phyloP scores from a whole-genome alignment of 2,888 invertebrate species.

The Platycheirus albimanus region DNA sequence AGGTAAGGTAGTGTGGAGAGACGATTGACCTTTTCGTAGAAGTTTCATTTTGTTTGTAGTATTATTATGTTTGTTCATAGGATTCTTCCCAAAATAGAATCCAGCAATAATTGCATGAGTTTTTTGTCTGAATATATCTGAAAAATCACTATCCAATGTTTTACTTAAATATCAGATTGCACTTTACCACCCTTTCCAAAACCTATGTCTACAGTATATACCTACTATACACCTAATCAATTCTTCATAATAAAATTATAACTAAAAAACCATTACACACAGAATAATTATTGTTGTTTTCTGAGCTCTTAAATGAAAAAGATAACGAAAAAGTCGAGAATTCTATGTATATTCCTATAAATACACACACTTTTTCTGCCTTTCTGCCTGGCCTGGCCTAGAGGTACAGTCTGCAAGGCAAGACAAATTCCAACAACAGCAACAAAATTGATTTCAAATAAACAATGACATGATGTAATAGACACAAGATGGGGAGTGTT shows the following conservation, averaged over 20 bases:
- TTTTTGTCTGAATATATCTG: no score
- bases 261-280: slow-evolving; percentile 1
- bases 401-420: slow-evolving; percentile 69
- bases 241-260: slow-evolving; percentile 13
- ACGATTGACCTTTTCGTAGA: no score
- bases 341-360: slow-evolving; percentile 48
- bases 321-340: slow-evolving; percentile 58
- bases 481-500: slow-evolving; percentile 56
- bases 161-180: no score
- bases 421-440: slow-evolving; percentile 22
- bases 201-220: no score
- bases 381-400: slow-evolving; percentile 41
- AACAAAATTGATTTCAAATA: slow-evolving; percentile 62
- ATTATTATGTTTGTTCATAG: no score
- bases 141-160: no score
- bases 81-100: no score
- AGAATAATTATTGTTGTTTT: slow-evolving; percentile 39
- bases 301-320: slow-evolving; percentile 13
- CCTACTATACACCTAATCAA: slow-evolving; percentile 1
- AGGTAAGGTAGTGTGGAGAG: neutral
- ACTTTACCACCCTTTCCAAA: no score
- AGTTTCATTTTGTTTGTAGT: no score
- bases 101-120: no score
- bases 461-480: slow-evolving; percentile 74
- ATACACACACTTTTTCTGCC: slow-evolving; percentile 43